Percentiles rank a stretch among this genome's conserved stretches.
Conservation (phyloP, 2,113 vertebrate genomes). For the Datnioides undecimradiatus region DNA sequence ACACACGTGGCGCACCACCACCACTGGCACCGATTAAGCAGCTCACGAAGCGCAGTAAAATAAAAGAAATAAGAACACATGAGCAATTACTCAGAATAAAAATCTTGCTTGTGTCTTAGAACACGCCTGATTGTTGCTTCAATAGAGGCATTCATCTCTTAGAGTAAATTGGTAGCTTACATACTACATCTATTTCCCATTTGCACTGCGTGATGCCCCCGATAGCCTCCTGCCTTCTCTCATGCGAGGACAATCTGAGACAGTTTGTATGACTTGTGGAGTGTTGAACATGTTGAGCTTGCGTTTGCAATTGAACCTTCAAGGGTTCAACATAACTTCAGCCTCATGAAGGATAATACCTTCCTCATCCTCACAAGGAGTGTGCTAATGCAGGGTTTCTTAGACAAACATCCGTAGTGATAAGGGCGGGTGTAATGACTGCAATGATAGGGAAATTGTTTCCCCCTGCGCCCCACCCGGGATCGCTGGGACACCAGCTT, state of each 20-base stretch:
- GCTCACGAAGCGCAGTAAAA: conserved; percentile 4
- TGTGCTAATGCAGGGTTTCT: conserved; percentile 33
- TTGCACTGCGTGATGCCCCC: conserved; percentile 20
- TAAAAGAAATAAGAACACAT: conserved; percentile 23
- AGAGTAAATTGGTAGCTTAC: conserved; percentile 25
- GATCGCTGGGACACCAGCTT: conserved; percentile 35
- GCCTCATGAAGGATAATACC: background rate
- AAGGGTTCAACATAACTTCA: conserved; percentile 13
- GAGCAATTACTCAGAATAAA: conserved; percentile 1
- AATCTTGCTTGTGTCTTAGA: background rate
- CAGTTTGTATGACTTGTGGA: conserved; percentile 21
- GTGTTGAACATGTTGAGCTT: background rate
- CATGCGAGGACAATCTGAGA: conserved; percentile 19
- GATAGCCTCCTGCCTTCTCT: conserved; percentile 21
- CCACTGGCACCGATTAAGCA: conserved; percentile 29
- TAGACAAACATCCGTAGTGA: conserved; percentile 74
- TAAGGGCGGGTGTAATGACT: conserved; percentile 68
- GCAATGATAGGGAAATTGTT: conserved; percentile 73
- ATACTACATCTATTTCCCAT: conserved; percentile 29
- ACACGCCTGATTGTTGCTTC: conserved; percentile 3
- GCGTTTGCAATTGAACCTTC: background rate
- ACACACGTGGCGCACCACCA: conserved; percentile 4
- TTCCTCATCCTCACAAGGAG: conserved; percentile 12
- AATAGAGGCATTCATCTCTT: background rate
- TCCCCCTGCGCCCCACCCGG: conserved; percentile 57